Evolutionary conservation across 2,797 vertebrate genomes (phyloP).

Genomic region (Carapus acus): DNA sequence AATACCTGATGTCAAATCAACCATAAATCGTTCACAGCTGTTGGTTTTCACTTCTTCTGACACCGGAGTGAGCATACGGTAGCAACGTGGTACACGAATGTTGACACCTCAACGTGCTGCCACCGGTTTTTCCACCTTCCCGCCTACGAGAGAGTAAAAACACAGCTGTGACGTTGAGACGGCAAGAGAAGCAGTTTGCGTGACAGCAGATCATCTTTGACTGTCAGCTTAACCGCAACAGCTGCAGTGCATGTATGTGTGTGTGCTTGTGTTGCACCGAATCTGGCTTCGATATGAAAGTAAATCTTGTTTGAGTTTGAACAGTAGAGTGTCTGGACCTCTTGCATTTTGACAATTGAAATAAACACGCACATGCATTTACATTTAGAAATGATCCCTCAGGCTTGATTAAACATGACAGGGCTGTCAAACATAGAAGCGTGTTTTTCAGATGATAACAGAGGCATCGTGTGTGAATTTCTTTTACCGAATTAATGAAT

Average conservation of each 20-base stretch:
- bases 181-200: conserved; percentile 32
- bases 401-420: conserved; percentile 8
- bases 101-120: conserved; percentile 15
- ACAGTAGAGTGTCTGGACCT: conserved; percentile 26
- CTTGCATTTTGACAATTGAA: conserved; percentile 28
- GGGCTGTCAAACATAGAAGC: conserved; percentile 9
- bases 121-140: not conserved
- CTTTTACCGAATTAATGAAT: not conserved
- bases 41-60: not conserved
- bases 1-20: not conserved
- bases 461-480: too few species aligned
- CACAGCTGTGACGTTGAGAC: conserved; percentile 20
- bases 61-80: not conserved
- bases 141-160: conserved; percentile 20
- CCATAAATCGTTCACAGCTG: not conserved
- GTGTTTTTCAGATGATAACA: conserved; percentile 2
- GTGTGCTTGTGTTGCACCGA: conserved; percentile 17
- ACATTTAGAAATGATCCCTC: conserved; percentile 13
- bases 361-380: conserved; percentile 15
- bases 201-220: conserved; percentile 49
- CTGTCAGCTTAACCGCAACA: conserved; percentile 39
- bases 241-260: too few species aligned
- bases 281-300: conserved; percentile 39
- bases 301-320: conserved; percentile 38
- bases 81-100: conserved; percentile 24